Conservation (phyloP, 1,140 invertebrate species). For the Heliconius himera region DNA sequence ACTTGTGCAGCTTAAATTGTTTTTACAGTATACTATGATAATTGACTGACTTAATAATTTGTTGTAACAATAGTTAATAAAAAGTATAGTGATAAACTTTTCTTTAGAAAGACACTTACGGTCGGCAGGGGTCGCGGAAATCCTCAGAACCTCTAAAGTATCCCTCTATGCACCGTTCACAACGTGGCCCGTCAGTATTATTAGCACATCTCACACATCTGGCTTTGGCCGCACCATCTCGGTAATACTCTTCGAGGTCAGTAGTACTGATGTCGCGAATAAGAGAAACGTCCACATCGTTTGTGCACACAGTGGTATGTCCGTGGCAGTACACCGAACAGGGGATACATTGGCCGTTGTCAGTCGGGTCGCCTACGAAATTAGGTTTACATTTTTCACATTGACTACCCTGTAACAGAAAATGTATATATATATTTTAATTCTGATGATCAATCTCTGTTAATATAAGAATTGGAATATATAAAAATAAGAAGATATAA, state of each 20-base stretch:
- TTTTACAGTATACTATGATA: too few relatives aligned
- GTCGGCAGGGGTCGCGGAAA: slow-evolving; percentile 87
- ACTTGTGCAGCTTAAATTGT: too few relatives aligned
- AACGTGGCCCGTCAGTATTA: slow-evolving; percentile 91
- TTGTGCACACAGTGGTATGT: slow-evolving; percentile 91
- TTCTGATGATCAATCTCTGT: not conserved
- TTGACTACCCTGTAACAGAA: slow-evolving; percentile 83
- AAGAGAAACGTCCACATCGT: slow-evolving; percentile 69
- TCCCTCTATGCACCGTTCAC: slow-evolving; percentile 92
- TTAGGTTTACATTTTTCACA: slow-evolving; percentile 94
- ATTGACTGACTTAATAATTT: too few relatives aligned
- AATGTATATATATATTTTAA: slow-evolving; percentile 9
- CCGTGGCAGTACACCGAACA: slow-evolving; percentile 95
- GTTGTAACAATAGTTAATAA: too few relatives aligned
- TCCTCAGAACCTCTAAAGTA: slow-evolving; percentile 93
- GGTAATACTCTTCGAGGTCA: slow-evolving; percentile 81
- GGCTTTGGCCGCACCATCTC: slow-evolving; percentile 87
- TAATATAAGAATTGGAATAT: not conserved
- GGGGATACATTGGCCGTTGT: slow-evolving; percentile 92
- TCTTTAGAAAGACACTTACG: slow-evolving; percentile 78
- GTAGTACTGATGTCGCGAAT: slow-evolving; percentile 82
- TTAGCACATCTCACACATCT: slow-evolving; percentile 93
- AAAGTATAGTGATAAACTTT: too few relatives aligned
- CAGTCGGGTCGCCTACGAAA: slow-evolving; percentile 94
- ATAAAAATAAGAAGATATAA: not conserved